phyloP scores from a whole-genome alignment of 1,140 invertebrate species.

The Drosophila quadrilineata region DNA sequence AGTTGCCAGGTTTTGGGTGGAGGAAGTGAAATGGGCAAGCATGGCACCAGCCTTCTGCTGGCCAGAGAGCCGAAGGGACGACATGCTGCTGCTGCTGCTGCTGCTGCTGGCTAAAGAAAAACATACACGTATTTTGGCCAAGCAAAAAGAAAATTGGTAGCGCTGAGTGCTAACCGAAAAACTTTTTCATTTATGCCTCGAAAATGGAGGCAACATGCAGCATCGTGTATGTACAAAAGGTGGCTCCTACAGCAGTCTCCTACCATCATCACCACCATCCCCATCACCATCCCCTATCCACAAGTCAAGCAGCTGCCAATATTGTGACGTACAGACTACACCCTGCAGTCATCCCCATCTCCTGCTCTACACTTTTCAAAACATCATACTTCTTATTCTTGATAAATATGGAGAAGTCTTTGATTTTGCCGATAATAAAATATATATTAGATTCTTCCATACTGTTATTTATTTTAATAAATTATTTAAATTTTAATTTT shows the following conservation, averaged over 20 bases:
- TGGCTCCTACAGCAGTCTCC: constrained; percentile 33
- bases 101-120: constrained; percentile 68
- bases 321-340: constrained; percentile 30
- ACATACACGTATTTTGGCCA: constrained; percentile 75
- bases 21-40: not conserved
- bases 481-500: too few relatives aligned
- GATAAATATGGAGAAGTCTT: too few relatives aligned
- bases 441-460: too few relatives aligned
- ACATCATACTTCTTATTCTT: too few relatives aligned
- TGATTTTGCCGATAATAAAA: too few relatives aligned
- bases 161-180: constrained; percentile 76
- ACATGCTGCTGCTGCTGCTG: not conserved
- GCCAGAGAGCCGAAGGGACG: not conserved
- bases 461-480: too few relatives aligned
- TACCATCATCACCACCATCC: too few relatives aligned
- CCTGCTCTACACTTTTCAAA: not conserved
- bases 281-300: too few relatives aligned
- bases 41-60: not conserved
- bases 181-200: constrained; percentile 69
- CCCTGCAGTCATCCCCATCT: constrained; percentile 2
- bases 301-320: constrained; percentile 13
- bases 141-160: constrained; percentile 73
- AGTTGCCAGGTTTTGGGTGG: not conserved
- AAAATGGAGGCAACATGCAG: constrained; percentile 32
- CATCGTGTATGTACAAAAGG: constrained; percentile 20